Percentiles rank a stretch among this genome's conserved stretches.
Evolutionary conservation across 1,140 invertebrate species (phyloP).

Genomic region (Pygmarrhopalites habei): DNA sequence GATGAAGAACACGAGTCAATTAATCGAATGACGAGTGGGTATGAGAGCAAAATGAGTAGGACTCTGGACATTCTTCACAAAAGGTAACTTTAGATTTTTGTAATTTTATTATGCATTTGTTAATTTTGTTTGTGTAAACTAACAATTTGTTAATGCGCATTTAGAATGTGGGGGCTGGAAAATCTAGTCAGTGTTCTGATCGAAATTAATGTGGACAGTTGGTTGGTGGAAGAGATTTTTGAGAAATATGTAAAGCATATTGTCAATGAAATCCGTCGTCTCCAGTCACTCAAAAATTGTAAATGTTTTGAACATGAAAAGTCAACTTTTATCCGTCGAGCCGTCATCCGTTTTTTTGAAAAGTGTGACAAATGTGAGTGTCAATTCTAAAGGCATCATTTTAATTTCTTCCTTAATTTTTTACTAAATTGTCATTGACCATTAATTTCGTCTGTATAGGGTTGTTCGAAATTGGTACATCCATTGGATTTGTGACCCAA

Average conservation of each 20-base stretch:
- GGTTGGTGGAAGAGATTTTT: conserved; percentile 31
- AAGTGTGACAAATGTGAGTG: conserved; percentile 19
- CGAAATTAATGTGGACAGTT: conserved; percentile 20
- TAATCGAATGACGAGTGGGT: too few relatives aligned
- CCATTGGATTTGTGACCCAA: conserved; percentile 17
- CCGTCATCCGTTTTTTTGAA: conserved; percentile 1
- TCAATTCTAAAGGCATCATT: neutral
- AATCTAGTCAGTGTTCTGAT: conserved; percentile 25
- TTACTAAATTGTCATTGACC: neutral
- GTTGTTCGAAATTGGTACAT: conserved; percentile 20
- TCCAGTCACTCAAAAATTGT: conserved; percentile 16
- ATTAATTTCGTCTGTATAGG: conserved; percentile 3
- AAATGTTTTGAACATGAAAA: conserved; percentile 16
- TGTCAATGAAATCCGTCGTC: conserved; percentile 19
- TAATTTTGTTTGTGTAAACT: neutral
- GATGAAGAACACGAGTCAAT: conserved; percentile 13
- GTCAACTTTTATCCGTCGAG: conserved; percentile 5
- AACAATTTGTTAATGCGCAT: neutral
- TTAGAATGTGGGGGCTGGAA: conserved; percentile 34
- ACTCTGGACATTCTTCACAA: conserved; percentile 20
- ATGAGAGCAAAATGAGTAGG: conserved; percentile 10
- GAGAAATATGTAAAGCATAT: conserved; percentile 28
- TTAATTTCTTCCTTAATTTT: neutral
- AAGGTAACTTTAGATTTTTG: conserved; percentile 8
- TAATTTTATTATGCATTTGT: neutral